phyloP scores from a whole-genome alignment of 2,797 vertebrate genomes.

The Onychomys torridus region DNA sequence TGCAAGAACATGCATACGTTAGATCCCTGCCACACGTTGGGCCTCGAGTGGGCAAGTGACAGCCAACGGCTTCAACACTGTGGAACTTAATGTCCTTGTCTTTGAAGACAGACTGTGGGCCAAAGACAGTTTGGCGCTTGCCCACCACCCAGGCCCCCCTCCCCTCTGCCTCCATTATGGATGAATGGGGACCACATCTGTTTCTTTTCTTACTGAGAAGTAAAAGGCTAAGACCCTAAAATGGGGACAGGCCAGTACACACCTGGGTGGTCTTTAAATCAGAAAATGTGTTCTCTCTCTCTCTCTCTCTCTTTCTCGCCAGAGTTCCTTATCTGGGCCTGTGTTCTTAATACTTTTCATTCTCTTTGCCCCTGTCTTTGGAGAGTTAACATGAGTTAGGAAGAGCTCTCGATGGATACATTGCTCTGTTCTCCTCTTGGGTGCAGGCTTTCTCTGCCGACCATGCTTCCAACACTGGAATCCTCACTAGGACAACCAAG shows the following conservation, averaged over 20 bases:
- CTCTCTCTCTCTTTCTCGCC: not conserved
- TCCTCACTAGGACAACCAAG: slow-evolving; percentile 16
- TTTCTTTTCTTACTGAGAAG: slow-evolving; percentile 79
- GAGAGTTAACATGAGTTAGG: no score
- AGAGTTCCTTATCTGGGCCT: slow-evolving; percentile 12
- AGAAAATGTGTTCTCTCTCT: not conserved
- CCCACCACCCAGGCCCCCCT: not conserved
- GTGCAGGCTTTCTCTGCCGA: accelerated
- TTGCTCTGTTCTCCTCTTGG: not conserved
- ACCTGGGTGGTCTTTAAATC: slow-evolving; percentile 82
- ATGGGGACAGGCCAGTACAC: slow-evolving; percentile 68
- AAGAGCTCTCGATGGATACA: not conserved
- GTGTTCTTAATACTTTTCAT: not conserved
- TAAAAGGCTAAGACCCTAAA: slow-evolving; percentile 73
- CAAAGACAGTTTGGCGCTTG: not conserved
- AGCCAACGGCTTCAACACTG: not conserved
- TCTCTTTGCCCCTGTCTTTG: not conserved
- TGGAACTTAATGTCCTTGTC: not conserved
- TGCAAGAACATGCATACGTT: accelerated
- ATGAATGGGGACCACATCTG: slow-evolving; percentile 80
- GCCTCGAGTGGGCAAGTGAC: not conserved
- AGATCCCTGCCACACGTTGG: not conserved
- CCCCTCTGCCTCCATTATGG: slow-evolving; percentile 65
- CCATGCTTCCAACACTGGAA: slow-evolving; percentile 18
- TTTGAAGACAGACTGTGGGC: slow-evolving; percentile 31